Evolutionary conservation across 2,888 invertebrate species (phyloP), one percentile per base, ranked within the genome.

Genomic region (Kryphioiulus occultus): DNA sequence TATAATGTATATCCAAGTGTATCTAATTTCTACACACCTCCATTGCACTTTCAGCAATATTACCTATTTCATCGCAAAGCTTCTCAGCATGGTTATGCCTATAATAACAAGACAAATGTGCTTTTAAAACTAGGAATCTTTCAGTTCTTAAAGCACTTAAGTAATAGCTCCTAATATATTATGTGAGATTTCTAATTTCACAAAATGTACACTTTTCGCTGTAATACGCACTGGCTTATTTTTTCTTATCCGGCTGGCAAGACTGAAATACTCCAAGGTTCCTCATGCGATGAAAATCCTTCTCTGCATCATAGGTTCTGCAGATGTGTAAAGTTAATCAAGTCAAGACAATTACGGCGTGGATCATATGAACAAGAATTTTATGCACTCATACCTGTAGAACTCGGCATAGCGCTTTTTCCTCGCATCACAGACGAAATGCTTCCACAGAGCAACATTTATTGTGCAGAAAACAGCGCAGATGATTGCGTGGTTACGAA

Each of bases 321-420:
- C 19, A 83, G 30, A 39, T 26, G 83, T 83, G 5, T 5, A 82
- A 82, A 83, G n/a, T 82, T 30, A 7, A 26, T 26, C 9, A 15
- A 78, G 22, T 17, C 22, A 26, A 78, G 78, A 78, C 30, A 30
- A 78, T 15, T 78, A 78, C 22, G 17, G n/a, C n/a, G n/a, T n/a
- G n/a, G 78, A 22, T 78, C 9, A 22, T 7, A 42, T 10, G 78
- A 22, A 78, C 17, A 78, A 26, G 78, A 78, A 9, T 15, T 10
- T 78, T 2, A 78, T 78, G 22, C 9, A 26, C 9, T 30, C 85
- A 30, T 85, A 96, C 97, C 94, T 95, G 93, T 96, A 96, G 91
- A 95, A 97, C 53, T 95, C 95, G 68, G 94, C 95, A 90, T 96
- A 96, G 86, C 91, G 92, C 15, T 92, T 91, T 90, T 93, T 95